Evolutionary conservation across 2,888 invertebrate species (phyloP).

Genomic region (Xestoiulus laeticollis): DNA sequence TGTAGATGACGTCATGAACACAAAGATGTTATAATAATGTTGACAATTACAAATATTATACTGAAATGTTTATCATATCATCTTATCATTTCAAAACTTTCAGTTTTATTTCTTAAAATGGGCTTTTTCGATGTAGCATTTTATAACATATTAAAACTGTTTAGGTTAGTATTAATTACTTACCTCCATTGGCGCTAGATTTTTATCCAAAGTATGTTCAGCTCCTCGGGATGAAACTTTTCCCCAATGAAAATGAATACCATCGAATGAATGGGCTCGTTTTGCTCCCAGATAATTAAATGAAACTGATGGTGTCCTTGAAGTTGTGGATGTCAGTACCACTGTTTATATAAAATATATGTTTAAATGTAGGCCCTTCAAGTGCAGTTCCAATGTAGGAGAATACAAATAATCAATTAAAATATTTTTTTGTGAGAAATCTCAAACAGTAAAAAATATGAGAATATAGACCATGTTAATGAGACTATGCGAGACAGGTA

Average conservation of each 20-base stretch:
- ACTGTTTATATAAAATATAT: background rate
- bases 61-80: background rate
- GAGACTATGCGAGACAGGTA: background rate
- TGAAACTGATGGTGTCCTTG: background rate
- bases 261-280: background rate
- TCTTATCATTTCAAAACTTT: background rate
- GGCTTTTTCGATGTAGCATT: background rate
- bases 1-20: too few relatives aligned
- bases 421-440: background rate
- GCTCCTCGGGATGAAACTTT: constrained; percentile 2
- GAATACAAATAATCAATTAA: background rate
- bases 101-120: background rate
- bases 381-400: background rate
- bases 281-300: background rate
- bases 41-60: background rate
- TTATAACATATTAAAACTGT: background rate
- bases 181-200: background rate
- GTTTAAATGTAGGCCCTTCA: too few relatives aligned
- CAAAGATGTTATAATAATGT: too few relatives aligned
- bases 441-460: background rate
- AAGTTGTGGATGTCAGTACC: background rate
- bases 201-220: background rate
- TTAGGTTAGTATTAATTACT: background rate
- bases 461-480: background rate
- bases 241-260: constrained; percentile 8